These are phyloP conservation scores for Anolis apletophallus DNA, from an alignment of 2,797 vertebrate species.

Conservation along the genomic window DNA sequence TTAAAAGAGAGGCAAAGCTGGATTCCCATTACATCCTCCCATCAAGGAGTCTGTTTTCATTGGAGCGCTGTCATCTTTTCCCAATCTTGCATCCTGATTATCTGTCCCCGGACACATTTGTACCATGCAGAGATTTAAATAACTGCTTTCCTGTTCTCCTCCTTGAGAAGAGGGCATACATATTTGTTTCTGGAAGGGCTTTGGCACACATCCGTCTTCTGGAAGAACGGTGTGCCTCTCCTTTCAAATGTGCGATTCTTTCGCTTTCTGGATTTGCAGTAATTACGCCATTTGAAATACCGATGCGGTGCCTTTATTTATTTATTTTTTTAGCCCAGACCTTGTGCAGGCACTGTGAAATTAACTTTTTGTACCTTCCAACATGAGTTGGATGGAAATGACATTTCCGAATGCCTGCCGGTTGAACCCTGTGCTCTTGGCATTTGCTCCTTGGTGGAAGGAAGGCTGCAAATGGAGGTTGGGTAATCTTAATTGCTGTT, in stretches of 20 bases:
- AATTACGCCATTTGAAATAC: constrained; percentile 78
- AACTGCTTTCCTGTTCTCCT: constrained; percentile 47
- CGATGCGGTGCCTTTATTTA: constrained; percentile 54
- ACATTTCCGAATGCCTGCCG: constrained; percentile 58
- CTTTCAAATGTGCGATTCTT: constrained; percentile 67
- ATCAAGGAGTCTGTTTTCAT: constrained; percentile 40
- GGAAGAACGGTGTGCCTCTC: constrained; percentile 50
- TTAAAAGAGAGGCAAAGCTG: not conserved
- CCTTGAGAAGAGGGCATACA: not conserved
- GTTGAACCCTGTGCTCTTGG: constrained; percentile 22
- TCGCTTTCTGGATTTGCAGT: constrained; percentile 62
- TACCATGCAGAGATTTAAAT: constrained; percentile 29
- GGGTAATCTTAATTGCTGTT: not conserved
- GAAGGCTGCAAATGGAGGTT: fast-evolving
- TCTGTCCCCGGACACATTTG: constrained; percentile 33
- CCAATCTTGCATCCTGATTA: constrained; percentile 15
- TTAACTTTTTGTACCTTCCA: constrained; percentile 81
- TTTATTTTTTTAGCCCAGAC: constrained; percentile 54
- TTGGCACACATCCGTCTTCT: constrained; percentile 61
- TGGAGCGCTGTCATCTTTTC: not conserved
- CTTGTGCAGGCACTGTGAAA: constrained; percentile 88
- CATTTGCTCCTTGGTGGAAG: not conserved
- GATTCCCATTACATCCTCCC: not conserved
- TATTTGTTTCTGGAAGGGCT: constrained; percentile 48
- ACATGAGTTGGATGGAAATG: constrained; percentile 73